Evolutionary conservation across 2,797 vertebrate species (phyloP).

Genomic region (Pseudomugil tenellus): DNA sequence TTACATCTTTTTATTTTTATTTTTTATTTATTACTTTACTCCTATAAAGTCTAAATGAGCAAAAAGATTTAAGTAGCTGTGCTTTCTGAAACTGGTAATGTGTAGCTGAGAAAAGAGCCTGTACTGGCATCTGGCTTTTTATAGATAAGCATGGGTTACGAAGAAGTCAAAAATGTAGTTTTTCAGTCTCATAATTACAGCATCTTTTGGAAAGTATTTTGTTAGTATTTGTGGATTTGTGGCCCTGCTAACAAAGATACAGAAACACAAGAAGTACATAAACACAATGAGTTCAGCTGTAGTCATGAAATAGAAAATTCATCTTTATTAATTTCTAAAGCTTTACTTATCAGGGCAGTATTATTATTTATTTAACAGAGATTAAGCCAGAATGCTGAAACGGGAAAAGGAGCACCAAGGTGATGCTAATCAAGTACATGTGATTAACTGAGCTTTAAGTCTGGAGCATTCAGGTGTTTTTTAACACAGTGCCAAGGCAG

Average conservation of each 20-base stretch:
- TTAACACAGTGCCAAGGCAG: no score
- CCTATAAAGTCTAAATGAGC: conserved; percentile 8
- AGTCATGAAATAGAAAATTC: no score
- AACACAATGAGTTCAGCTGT: not conserved
- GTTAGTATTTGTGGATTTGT: conserved; percentile 31
- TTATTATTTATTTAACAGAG: no score
- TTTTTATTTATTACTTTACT: not conserved
- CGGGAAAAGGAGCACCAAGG: no score
- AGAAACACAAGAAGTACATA: not conserved
- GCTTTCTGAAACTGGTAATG: not conserved
- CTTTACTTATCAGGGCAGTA: no score
- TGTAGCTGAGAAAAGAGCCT: not conserved
- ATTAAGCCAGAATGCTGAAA: no score
- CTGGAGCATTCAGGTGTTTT: no score
- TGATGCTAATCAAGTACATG: no score
- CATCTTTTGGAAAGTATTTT: conserved; percentile 20
- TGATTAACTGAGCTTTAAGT: no score
- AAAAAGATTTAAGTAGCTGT: not conserved
- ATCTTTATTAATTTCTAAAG: no score
- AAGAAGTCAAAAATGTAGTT: conserved; percentile 11
- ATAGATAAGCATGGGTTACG: conserved; percentile 52
- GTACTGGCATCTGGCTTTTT: conserved; percentile 38
- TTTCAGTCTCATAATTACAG: conserved; percentile 25
- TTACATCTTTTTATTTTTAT: not conserved
- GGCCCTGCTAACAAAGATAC: not conserved